Percentiles rank a stretch among this genome's conserved stretches.
phyloP scores from a whole-genome alignment of 2,888 invertebrate genomes.

The Mactromeris polynyma region DNA sequence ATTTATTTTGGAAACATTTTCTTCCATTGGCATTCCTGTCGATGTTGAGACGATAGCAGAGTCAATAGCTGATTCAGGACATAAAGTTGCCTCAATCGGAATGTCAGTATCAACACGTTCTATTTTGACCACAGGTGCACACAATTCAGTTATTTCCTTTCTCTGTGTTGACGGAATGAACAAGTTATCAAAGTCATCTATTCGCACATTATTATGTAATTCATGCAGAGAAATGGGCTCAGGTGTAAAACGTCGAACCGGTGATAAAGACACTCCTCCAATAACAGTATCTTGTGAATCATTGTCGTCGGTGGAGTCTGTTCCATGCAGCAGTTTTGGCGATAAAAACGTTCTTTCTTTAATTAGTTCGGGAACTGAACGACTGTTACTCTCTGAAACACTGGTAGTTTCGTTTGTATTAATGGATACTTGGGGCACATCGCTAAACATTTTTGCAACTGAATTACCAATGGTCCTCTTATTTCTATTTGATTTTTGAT shows the following conservation, averaged over 20 bases:
- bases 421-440: not conserved
- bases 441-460: not conserved
- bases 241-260: not conserved
- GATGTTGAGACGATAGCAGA: not conserved
- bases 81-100: not conserved
- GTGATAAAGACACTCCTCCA: slow-evolving; percentile 37
- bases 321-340: not conserved
- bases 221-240: not conserved
- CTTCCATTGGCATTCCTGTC: not conserved
- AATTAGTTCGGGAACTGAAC: not conserved
- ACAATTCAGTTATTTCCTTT: not conserved
- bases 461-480: not conserved
- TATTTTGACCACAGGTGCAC: not conserved
- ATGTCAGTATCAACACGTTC: not conserved
- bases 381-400: not conserved
- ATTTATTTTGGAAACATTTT: not conserved
- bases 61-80: not conserved
- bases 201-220: not conserved
- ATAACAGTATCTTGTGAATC: slow-evolving; percentile 52
- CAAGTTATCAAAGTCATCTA: not conserved
- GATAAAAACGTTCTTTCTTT: not conserved
- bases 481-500: not conserved
- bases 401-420: not conserved
- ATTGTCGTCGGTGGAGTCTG: slow-evolving; percentile 18
- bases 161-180: not conserved